phyloP scores from a whole-genome alignment of 2,888 invertebrate species.

The Margaritifera margaritifera region DNA sequence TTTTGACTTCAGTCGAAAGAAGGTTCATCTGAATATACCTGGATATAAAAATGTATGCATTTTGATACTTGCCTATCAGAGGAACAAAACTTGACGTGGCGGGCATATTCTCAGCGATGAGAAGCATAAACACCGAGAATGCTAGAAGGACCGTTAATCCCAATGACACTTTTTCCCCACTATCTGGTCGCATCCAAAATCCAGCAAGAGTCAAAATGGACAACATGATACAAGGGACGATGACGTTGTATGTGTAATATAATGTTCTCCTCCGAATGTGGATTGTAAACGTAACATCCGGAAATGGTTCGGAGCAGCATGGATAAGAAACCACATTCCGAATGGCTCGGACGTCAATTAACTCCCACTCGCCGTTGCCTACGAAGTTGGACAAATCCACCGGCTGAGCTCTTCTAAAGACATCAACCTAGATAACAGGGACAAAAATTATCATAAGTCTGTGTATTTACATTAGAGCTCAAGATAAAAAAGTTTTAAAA shows the following conservation, averaged over 20 bases:
- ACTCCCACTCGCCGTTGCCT: conserved; percentile 69
- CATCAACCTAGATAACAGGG: conserved; percentile 63
- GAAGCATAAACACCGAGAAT: conserved; percentile 73
- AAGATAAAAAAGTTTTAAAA: no score
- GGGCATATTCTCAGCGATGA: conserved; percentile 74
- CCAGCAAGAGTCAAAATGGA: conserved; percentile 72
- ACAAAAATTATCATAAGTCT: no score
- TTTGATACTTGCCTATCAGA: conserved; percentile 69
- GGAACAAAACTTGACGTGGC: conserved; percentile 74
- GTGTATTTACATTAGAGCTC: no score
- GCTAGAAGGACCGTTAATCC: conserved; percentile 73
- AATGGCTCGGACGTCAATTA: conserved; percentile 58
- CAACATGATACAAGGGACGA: conserved; percentile 73
- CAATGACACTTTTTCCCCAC: conserved; percentile 73
- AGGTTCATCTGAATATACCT: neutral
- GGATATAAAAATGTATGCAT: neutral
- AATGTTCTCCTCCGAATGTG: conserved; percentile 74
- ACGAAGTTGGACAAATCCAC: conserved; percentile 69
- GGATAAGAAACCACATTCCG: conserved; percentile 68
- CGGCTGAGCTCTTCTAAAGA: conserved; percentile 57
- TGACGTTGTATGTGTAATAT: conserved; percentile 70
- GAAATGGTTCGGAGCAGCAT: conserved; percentile 70
- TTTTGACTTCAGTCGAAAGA: no score
- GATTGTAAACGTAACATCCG: conserved; percentile 74
- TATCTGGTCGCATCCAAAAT: conserved; percentile 73